These are phyloP conservation scores for Gallinago media DNA, from an alignment of 2,113 vertebrate species.

Conservation along the genomic window DNA sequence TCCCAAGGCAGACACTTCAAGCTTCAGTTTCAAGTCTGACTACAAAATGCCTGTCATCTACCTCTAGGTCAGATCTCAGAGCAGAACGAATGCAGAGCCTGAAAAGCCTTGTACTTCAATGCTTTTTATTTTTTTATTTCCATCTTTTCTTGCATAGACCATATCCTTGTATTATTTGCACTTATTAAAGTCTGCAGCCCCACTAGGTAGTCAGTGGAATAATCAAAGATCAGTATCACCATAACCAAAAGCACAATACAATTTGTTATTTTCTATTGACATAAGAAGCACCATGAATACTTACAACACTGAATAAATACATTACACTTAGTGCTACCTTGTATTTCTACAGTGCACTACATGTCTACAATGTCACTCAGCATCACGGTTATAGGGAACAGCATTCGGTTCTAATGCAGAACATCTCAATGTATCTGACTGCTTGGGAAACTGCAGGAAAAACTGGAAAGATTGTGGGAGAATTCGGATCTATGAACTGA, in stretches of 20 bases:
- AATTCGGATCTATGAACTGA: background rate
- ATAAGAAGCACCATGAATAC: slow-evolving; percentile 33
- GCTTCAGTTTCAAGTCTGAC: background rate
- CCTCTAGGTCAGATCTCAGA: background rate
- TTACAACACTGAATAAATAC: slow-evolving; percentile 11
- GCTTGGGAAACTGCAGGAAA: background rate
- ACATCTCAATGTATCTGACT: background rate
- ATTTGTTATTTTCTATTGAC: slow-evolving; percentile 42
- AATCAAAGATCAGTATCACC: background rate
- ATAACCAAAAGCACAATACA: background rate
- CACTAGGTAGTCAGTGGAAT: background rate
- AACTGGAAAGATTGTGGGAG: background rate
- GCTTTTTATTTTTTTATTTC: background rate
- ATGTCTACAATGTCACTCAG: background rate
- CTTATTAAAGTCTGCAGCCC: slow-evolving; percentile 15
- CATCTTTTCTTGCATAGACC: background rate
- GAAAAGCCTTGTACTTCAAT: background rate
- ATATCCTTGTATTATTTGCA: background rate
- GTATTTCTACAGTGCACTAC: slow-evolving; percentile 1
- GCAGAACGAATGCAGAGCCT: background rate
- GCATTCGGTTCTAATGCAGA: background rate
- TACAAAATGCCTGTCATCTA: slow-evolving; percentile 18
- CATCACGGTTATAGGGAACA: background rate
- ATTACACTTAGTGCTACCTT: background rate
- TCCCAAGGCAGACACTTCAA: background rate